A percentile compares a stretch with the other conserved stretches of the same genome.
Conservation (phyloP, 2,888 invertebrate genomes). For the Alitta virens region DNA sequence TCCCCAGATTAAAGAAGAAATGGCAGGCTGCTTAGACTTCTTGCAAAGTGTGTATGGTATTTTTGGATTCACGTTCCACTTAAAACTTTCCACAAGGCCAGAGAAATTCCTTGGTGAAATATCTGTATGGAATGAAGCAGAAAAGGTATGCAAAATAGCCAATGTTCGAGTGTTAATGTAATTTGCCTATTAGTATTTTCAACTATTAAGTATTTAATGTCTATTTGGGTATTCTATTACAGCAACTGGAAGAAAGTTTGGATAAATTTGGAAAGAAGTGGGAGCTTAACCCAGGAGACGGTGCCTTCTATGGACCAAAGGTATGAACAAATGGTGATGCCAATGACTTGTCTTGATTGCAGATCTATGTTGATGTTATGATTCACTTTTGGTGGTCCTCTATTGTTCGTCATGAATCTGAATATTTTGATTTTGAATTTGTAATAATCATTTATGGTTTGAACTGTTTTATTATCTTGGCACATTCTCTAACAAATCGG, state of each 20-base stretch:
- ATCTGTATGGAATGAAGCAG: constrained; percentile 84
- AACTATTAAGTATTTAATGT: too few relatives aligned
- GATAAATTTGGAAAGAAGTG: constrained; percentile 83
- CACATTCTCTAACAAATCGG: too few relatives aligned
- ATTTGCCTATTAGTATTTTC: too few relatives aligned
- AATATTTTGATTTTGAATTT: too few relatives aligned
- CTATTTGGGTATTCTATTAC: constrained; percentile 30
- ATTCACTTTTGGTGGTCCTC: too few relatives aligned
- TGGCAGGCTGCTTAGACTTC: constrained; percentile 77
- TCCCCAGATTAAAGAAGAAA: constrained; percentile 83
- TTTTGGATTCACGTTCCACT: constrained; percentile 92
- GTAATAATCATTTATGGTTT: too few relatives aligned
- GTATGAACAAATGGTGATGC: constrained; percentile 36
- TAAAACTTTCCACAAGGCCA: constrained; percentile 90
- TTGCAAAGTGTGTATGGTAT: constrained; percentile 80
- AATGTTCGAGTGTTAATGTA: too few relatives aligned
- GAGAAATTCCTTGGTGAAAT: constrained; percentile 89
- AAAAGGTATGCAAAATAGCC: constrained; percentile 46
- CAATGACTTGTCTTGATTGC: too few relatives aligned
- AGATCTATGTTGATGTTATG: too few relatives aligned
- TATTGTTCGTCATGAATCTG: too few relatives aligned
- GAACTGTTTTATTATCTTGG: too few relatives aligned
- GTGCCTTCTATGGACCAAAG: constrained; percentile 99
- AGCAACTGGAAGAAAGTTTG: constrained; percentile 81
- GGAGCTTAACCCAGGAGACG: constrained; percentile 92